A percentile compares a stretch with the other conserved stretches of the same genome.
phyloP scores from a whole-genome alignment of 1,140 invertebrate genomes.

The Hypsibius dujardini region DNA sequence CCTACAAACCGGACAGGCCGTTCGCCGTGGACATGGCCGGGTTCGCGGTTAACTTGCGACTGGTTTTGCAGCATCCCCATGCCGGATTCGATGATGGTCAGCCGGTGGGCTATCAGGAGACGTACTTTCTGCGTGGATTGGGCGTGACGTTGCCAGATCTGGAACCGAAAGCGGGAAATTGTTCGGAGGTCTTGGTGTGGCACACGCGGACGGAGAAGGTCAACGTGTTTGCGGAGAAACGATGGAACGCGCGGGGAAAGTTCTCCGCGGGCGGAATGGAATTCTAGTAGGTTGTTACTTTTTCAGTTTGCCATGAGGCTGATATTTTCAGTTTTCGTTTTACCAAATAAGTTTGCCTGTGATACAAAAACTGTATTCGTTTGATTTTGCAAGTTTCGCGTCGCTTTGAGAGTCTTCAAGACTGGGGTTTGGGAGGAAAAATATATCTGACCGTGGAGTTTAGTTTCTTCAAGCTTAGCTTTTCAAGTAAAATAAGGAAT shows the following conservation, averaged over 20 bases:
- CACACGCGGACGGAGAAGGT: constrained; percentile 81
- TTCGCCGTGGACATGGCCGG: constrained; percentile 98
- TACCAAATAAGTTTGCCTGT: no score
- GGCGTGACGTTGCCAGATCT: constrained; percentile 56
- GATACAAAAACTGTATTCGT: no score
- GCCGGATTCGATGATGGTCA: constrained; percentile 65
- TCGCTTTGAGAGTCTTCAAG: no score
- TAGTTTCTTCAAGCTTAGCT: no score
- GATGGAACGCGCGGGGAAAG: constrained; percentile 40
- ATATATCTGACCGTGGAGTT: no score
- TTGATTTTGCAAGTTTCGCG: no score
- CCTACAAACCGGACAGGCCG: constrained; percentile 67
- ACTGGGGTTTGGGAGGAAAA: no score
- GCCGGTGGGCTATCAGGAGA: constrained; percentile 74
- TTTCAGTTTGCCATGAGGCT: neutral
- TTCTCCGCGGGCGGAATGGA: constrained; percentile 50
- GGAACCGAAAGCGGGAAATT: constrained; percentile 70
- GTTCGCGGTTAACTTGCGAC: constrained; percentile 72
- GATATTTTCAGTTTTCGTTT: no score
- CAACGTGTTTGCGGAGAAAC: constrained; percentile 45
- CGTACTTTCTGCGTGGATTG: constrained; percentile 62
- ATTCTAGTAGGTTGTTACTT: constrained; percentile 35
- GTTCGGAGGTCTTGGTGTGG: constrained; percentile 78
- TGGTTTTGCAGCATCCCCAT: constrained; percentile 54
- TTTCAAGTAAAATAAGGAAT: no score